phyloP scores from a whole-genome alignment of 2,797 vertebrate genomes.

The Pseudotriccus pelzelni region DNA sequence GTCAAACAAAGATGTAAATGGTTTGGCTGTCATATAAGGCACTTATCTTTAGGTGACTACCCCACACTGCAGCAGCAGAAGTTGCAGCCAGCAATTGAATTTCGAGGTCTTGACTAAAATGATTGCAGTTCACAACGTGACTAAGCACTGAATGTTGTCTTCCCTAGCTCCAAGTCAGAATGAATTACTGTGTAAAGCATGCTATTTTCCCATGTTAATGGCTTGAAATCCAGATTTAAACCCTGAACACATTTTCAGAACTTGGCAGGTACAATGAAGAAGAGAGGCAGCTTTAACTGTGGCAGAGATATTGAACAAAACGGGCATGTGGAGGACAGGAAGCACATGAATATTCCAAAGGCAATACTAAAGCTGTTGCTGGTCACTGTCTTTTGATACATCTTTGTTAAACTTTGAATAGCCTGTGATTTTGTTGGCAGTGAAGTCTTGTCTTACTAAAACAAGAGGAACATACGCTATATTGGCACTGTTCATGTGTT shows the following conservation, averaged over 20 bases:
- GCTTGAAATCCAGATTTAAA: constrained; percentile 1
- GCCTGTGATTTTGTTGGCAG: constrained; percentile 28
- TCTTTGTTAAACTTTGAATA: constrained; percentile 47
- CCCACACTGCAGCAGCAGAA: not conserved
- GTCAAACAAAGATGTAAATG: not conserved
- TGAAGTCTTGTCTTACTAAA: constrained; percentile 3
- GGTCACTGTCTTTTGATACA: constrained; percentile 16
- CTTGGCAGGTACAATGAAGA: not conserved
- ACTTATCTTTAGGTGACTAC: not conserved
- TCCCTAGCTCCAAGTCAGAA: not conserved
- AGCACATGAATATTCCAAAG: not conserved
- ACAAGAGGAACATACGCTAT: not conserved
- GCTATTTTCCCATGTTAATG: not conserved
- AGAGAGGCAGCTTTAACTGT: not conserved
- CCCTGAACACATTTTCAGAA: not conserved
- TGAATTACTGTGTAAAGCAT: not conserved
- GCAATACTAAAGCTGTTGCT: not conserved
- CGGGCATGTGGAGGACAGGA: not conserved
- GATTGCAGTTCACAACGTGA: not conserved
- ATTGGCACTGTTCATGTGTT: not conserved
- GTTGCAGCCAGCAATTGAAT: not conserved
- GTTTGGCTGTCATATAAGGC: not conserved
- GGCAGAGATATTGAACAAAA: not conserved
- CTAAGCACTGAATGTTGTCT: not conserved
- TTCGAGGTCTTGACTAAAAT: not conserved